A percentile compares a stretch with the other conserved stretches of the same genome.
These are phyloP conservation scores for Orchesella flavescens DNA, from an alignment of 2,888 invertebrate species.

Conservation along the genomic window DNA sequence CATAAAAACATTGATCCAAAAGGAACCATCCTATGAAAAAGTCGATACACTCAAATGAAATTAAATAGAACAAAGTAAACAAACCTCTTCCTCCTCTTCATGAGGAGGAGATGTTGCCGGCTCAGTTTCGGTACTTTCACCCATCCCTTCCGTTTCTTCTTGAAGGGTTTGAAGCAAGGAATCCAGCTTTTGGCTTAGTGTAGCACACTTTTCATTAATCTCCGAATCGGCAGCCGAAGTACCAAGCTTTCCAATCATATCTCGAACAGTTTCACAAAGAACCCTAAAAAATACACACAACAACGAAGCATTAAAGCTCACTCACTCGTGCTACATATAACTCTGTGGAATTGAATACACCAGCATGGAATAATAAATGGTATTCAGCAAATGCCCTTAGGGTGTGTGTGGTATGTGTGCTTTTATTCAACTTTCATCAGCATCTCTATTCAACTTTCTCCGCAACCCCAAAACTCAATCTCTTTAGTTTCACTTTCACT, in stretches of 20 bases:
- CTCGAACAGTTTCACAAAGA: constrained; percentile 86
- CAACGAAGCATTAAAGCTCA: constrained; percentile 24
- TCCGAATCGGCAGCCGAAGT: constrained; percentile 72
- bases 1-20: too few species aligned
- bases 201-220: constrained; percentile 81
- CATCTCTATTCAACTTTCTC: constrained; percentile 39
- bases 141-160: constrained; percentile 77
- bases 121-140: constrained; percentile 60
- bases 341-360: not conserved
- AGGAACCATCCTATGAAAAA: too few species aligned
- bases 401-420: constrained; percentile 24
- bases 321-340: constrained; percentile 23
- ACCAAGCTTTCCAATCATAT: constrained; percentile 79
- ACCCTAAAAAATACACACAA: constrained; percentile 74
- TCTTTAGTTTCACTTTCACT: too few species aligned
- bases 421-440: constrained; percentile 47
- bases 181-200: constrained; percentile 84
- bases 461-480: not conserved
- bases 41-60: not conserved
- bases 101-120: constrained; percentile 49
- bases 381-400: constrained; percentile 18
- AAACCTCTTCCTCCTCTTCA: constrained; percentile 62
- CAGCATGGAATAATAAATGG: not conserved
- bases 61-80: constrained; percentile 11
- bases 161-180: constrained; percentile 83